Percentiles rank a stretch among this genome's conserved stretches.
These are phyloP conservation scores for Hemibagrus wyckioides DNA, from an alignment of 2,113 vertebrate species.

Conservation along the genomic window DNA sequence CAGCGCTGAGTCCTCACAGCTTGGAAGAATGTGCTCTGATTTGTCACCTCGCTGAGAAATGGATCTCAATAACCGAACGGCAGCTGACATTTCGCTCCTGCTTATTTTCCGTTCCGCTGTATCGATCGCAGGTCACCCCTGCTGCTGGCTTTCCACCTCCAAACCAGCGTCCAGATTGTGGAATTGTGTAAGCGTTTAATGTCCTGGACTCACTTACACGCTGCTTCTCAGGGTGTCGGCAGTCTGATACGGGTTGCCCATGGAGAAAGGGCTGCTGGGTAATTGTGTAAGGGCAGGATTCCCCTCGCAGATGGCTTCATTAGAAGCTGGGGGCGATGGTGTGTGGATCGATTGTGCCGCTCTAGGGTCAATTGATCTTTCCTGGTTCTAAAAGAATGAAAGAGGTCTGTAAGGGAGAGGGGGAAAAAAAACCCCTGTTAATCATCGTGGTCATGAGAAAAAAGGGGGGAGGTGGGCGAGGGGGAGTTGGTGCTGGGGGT, in stretches of 20 bases:
- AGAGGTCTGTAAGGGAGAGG: background rate
- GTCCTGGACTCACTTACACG: constrained; percentile 4
- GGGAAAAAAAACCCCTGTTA: constrained; percentile 36
- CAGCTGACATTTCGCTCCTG: constrained; percentile 56
- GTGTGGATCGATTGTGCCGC: constrained; percentile 51
- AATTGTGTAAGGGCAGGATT: constrained; percentile 55
- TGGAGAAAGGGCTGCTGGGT: constrained; percentile 44
- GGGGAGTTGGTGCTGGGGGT: background rate
- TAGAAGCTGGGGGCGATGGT: constrained; percentile 46
- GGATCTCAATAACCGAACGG: constrained; percentile 40
- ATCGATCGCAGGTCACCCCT: constrained; percentile 50
- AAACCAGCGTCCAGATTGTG: constrained; percentile 40
- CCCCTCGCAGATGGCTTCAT: constrained; percentile 57
- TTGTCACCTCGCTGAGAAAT: constrained; percentile 32
- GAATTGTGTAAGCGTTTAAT: constrained; percentile 31
- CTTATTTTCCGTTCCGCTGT: constrained; percentile 42
- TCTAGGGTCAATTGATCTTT: constrained; percentile 54
- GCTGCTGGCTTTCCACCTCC: constrained; percentile 31
- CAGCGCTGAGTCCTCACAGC: background rate
- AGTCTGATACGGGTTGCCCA: constrained; percentile 41
- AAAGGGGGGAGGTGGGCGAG: background rate
- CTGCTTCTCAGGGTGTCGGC: constrained; percentile 37
- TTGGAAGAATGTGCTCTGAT: constrained; percentile 35
- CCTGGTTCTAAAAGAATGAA: constrained; percentile 17
- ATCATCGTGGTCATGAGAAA: constrained; percentile 36